phyloP scores from a whole-genome alignment of 2,113 vertebrate species.

The Brachyistius frenatus region DNA sequence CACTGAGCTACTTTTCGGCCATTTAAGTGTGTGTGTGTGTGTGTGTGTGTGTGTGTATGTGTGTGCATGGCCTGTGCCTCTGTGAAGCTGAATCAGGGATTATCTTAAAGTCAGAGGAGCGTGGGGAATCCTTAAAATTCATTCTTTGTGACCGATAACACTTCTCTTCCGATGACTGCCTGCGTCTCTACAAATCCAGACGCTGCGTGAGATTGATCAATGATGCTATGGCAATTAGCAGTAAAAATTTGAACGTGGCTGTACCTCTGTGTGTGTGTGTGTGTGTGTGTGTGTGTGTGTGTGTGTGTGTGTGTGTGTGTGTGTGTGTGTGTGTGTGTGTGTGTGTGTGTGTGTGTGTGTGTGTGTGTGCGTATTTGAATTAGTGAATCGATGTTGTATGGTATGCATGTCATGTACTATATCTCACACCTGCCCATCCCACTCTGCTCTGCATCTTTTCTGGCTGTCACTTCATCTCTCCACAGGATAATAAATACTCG shows the following conservation, averaged over 20 bases:
- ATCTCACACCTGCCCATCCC: constrained; percentile 31
- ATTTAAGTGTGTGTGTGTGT: constrained; percentile 15
- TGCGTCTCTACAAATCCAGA: constrained; percentile 27
- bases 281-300: constrained; percentile 10
- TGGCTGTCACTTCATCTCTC: constrained; percentile 44
- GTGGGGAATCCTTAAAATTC: constrained; percentile 69
- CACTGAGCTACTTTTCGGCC: constrained; percentile 17
- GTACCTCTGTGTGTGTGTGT: constrained; percentile 7
- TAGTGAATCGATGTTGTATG: constrained; percentile 23
- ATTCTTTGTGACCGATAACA: constrained; percentile 53
- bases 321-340: constrained; percentile 1
- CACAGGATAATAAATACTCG: constrained; percentile 42
- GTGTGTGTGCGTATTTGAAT: constrained; percentile 6
- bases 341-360: constrained; percentile 4
- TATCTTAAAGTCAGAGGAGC: constrained; percentile 64
- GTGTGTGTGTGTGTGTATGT: constrained; percentile 5
- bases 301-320: constrained; percentile 13
- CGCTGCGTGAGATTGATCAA: constrained; percentile 53
- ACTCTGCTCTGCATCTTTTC: constrained; percentile 39
- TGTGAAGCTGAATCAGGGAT: constrained; percentile 66
- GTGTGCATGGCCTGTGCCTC: constrained; percentile 26
- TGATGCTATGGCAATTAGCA: constrained; percentile 60
- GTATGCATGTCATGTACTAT: constrained; percentile 6
- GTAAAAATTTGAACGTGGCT: constrained; percentile 18
- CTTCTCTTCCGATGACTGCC: constrained; percentile 41